Percentiles rank a stretch among this genome's conserved stretches.
Evolutionary conservation across 30 jellyfish, hydroid and myxozoan genomes (phyloP).

Genomic region (Turritopsis rubra): DNA sequence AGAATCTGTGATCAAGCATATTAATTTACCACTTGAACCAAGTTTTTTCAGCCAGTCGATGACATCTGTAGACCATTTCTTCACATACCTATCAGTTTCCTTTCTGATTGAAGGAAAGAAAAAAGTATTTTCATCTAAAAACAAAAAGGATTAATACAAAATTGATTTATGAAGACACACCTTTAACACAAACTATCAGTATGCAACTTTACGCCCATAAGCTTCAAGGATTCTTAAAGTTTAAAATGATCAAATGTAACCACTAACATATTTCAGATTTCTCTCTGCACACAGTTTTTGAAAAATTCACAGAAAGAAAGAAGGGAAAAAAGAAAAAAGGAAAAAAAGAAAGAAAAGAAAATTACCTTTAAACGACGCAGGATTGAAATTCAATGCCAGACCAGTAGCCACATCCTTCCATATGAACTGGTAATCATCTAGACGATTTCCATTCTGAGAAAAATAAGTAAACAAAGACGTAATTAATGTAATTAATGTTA

Average conservation of each 20-base stretch:
- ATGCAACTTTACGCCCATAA: no score
- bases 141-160: neutral
- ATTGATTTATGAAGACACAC: no score
- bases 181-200: no score
- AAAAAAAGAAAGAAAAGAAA: no score
- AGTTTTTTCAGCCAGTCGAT: constrained; percentile 49
- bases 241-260: no score
- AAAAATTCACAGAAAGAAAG: no score
- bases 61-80: constrained; percentile 61
- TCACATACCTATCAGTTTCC: constrained; percentile 49
- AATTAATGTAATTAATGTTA: neutral
- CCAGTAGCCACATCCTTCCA: constrained; percentile 80
- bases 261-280: no score
- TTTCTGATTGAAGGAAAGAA: constrained; percentile 59
- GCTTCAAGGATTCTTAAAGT: no score
- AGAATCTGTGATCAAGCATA: constrained; percentile 68
- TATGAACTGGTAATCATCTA: neutral
- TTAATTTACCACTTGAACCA: constrained; percentile 57
- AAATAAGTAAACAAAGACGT: neutral
- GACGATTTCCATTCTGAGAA: neutral
- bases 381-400: constrained; percentile 44
- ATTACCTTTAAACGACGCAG: constrained; percentile 63
- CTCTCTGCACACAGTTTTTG: no score
- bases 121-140: constrained; percentile 60
- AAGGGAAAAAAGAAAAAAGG: no score